Conservation (phyloP, 1,140 invertebrate genomes). For the Andrena cerasifolii region DNA sequence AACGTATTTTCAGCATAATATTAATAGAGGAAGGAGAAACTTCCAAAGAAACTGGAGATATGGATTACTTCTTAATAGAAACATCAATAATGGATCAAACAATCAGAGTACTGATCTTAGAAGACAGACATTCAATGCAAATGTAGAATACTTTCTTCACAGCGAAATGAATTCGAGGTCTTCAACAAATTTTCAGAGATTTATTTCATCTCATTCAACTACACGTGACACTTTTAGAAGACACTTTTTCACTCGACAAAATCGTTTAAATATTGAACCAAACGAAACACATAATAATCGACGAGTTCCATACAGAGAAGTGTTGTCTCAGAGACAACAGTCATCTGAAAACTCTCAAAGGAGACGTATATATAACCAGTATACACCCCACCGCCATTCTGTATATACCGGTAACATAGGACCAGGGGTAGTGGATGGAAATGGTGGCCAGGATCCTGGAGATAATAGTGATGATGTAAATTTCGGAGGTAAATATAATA, state of each 20-base stretch:
- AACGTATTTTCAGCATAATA: too few species aligned
- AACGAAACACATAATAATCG: neutral
- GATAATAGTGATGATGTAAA: constrained; percentile 70
- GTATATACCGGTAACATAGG: constrained; percentile 9
- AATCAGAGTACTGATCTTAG: too few species aligned
- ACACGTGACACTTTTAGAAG: neutral
- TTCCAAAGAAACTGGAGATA: too few species aligned
- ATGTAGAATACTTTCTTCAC: too few species aligned
- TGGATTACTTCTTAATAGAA: too few species aligned
- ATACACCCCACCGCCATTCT: neutral
- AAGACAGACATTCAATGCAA: too few species aligned
- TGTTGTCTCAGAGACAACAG: neutral
- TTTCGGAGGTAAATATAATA: constrained; percentile 46
- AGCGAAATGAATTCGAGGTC: too few species aligned
- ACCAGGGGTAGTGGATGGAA: constrained; percentile 19
- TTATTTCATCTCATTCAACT: neutral
- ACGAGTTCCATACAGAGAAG: neutral
- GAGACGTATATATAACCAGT: neutral
- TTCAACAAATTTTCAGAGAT: neutral
- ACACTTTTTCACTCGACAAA: neutral
- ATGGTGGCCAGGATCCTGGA: constrained; percentile 60
- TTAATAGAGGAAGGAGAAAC: too few species aligned
- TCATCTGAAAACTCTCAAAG: constrained; percentile 1
- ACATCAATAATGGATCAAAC: too few species aligned
- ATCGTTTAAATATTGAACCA: neutral